Conservation (phyloP, 1,140 invertebrate species). For the Macrobrachium nipponense region DNA sequence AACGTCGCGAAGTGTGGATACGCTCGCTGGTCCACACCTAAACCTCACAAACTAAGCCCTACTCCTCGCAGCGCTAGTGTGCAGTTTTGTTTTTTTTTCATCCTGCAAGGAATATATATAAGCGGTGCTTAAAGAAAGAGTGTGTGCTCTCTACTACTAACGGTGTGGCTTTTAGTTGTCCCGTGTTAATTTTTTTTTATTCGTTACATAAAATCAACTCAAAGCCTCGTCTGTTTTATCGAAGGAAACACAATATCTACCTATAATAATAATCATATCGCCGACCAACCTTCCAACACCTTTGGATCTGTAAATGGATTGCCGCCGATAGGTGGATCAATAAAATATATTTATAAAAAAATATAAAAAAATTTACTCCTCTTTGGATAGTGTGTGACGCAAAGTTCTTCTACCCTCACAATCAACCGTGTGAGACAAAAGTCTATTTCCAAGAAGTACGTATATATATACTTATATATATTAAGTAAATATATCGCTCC, state of each 20-base stretch:
- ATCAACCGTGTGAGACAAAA: too few relatives aligned
- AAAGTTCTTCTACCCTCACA: neutral
- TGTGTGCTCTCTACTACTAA: conserved; percentile 16
- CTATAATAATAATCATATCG: too few relatives aligned
- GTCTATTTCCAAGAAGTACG: too few relatives aligned
- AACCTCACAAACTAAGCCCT: conserved; percentile 28
- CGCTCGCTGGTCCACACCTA: conserved; percentile 8
- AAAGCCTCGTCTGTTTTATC: conserved; percentile 11
- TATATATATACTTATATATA: too few relatives aligned
- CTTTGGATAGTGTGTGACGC: too few relatives aligned
- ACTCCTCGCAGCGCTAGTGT: conserved; percentile 38
- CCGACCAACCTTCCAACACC: conserved; percentile 4
- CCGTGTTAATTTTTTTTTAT: conserved; percentile 6
- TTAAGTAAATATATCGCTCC: conserved; percentile 30
- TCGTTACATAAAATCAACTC: conserved; percentile 29
- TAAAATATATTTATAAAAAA: too few relatives aligned
- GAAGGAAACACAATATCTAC: conserved; percentile 43
- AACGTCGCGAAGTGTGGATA: conserved; percentile 31
- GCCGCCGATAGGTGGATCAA: too few relatives aligned
- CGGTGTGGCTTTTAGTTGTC: conserved; percentile 8
- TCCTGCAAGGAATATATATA: conserved; percentile 14
- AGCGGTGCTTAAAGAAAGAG: conserved; percentile 20
- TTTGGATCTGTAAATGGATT: neutral
- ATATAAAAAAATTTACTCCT: too few relatives aligned
- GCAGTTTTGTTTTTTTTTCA: conserved; percentile 30